Base-by-base conservation (phyloP, 2,888 invertebrate genomes). In the Aleiodes leptofemur region DNA sequence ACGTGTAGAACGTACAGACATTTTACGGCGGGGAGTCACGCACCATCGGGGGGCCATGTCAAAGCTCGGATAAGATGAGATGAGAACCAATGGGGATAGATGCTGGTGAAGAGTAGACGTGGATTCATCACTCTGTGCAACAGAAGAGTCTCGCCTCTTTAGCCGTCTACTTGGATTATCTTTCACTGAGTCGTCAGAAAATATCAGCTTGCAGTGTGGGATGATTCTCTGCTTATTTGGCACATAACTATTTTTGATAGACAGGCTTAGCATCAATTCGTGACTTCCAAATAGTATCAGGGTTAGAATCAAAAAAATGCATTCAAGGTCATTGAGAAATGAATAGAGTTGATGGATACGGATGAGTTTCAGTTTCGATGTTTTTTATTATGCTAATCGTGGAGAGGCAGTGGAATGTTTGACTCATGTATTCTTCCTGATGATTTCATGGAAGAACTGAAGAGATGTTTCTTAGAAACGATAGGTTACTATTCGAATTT, bases 11-110 rank as follows among this genome's bases (percentile, higher is more conserved):
- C 51, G 57, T 51, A 69, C 43, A 61, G 69, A 61, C 50, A 34
- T 69, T 51, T 57, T 69, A 74, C 68, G 59, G 51, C 53, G 61
- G 51, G 51, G 29, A 74, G 74, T 74, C 74, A 74, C 74, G 74
- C 74, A 74, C 69, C 53, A 38, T 69, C 69, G 51, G 59, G 69
- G 61, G 57, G 16, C 69, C 57, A 68, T 29, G 51, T 68, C 50
- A 68, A 23, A 50, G 51, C 1, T 7, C 11, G 6, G 51, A 50
- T 23, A 50, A 51, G n/a, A 51, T 48, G 51, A 68, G 51, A 61
- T 61, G 34, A 43, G 38, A 66, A n/a, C 6, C 6, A n/a, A 53
- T 14, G 14, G 7, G 14, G 6, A 51, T 14, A 14, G n/a, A 14
- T 13, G n/a, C 50, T 23, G 11, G 50, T 11, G 14, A 68, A 38